Evolutionary conservation across 2,888 invertebrate genomes (phyloP).

Genomic region (Euzophera pinguis): DNA sequence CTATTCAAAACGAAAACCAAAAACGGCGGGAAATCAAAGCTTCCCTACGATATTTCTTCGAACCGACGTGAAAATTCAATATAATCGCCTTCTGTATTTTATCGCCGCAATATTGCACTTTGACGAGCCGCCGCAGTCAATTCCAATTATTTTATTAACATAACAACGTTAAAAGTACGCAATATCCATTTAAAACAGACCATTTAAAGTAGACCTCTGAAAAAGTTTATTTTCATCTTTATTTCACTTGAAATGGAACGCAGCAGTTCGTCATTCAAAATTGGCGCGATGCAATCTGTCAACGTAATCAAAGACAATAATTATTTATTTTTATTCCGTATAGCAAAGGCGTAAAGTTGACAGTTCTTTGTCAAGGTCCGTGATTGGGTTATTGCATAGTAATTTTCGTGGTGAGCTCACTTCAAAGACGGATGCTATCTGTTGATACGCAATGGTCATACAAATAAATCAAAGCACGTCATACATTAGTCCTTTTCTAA

Average conservation of each 20-base stretch:
- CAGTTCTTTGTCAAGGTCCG: not conserved
- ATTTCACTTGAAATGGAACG: not conserved
- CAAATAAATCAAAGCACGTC: constrained; percentile 10
- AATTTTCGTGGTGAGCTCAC: not conserved
- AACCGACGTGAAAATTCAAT: constrained; percentile 17
- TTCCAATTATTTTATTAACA: constrained; percentile 23
- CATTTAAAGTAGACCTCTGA: not conserved
- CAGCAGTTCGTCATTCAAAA: not conserved
- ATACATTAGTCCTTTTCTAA: constrained; percentile 7
- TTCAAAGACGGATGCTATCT: constrained; percentile 12
- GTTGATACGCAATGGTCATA: constrained; percentile 8
- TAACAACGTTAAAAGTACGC: constrained; percentile 18
- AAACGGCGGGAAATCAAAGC: constrained; percentile 16
- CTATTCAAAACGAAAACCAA: not conserved
- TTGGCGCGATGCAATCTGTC: constrained; percentile 5
- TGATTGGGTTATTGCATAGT: not conserved
- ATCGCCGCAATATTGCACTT: constrained; percentile 16
- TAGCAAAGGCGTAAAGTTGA: constrained; percentile 11
- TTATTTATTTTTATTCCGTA: not conserved
- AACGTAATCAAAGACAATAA: constrained; percentile 6
- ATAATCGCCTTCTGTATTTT: constrained; percentile 13
- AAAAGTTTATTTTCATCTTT: constrained; percentile 1
- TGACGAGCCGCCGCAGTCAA: constrained; percentile 17
- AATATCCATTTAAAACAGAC: constrained; percentile 15
- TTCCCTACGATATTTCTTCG: constrained; percentile 16